phyloP scores from a whole-genome alignment of 2,797 vertebrate genomes.

The Clamator glandarius region DNA sequence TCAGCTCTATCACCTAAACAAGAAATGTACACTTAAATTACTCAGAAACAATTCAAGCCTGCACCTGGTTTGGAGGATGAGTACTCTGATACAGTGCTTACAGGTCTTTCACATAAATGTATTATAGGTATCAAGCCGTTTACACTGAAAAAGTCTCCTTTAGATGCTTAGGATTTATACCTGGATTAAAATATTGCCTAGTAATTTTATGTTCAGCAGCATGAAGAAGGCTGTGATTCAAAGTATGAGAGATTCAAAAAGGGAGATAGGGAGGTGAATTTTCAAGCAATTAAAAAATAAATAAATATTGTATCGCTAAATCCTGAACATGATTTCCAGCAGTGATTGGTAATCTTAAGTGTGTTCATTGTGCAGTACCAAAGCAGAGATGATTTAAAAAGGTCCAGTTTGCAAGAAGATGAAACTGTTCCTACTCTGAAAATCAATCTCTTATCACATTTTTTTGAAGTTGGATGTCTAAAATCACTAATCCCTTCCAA shows the following conservation, averaged over 20 bases:
- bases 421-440: not conserved
- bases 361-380: not conserved
- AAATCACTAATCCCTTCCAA: not conserved
- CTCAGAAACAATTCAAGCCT: constrained; percentile 40
- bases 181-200: constrained; percentile 20
- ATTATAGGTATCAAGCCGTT: not conserved
- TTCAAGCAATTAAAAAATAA: constrained; percentile 9
- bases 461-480: not conserved
- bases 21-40: constrained; percentile 19
- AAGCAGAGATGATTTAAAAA: not conserved
- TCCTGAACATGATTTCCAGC: not conserved
- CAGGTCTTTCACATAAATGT: not conserved
- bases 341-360: not conserved
- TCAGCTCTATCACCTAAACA: not conserved
- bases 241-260: not conserved
- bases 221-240: not conserved
- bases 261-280: not conserved
- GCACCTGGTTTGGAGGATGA: constrained; percentile 40
- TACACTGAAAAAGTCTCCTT: constrained; percentile 5
- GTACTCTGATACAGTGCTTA: not conserved
- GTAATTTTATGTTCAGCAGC: not conserved
- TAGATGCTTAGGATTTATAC: not conserved
- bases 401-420: not conserved
- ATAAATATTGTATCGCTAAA: not conserved
- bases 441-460: not conserved